These are phyloP conservation scores for Semotilus atromaculatus DNA, from an alignment of 2,797 vertebrate species.

Conservation along the genomic window DNA sequence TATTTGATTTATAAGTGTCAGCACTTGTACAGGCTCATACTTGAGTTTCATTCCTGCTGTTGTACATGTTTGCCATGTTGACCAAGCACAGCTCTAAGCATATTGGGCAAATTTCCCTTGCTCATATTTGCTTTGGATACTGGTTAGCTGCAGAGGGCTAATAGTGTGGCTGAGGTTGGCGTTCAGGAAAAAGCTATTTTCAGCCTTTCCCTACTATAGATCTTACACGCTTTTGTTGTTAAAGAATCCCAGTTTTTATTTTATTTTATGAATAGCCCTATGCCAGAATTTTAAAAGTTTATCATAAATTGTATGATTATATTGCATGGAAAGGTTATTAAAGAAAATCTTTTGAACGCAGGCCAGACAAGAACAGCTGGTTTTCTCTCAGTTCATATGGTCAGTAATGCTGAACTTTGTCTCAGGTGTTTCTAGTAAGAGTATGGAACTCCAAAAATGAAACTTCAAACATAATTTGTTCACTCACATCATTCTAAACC, in stretches of 20 bases:
- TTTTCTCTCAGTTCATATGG: constrained; percentile 64
- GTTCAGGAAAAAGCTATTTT: constrained; percentile 46
- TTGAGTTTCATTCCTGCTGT: not conserved
- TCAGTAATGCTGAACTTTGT: constrained; percentile 44
- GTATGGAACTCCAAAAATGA: not conserved
- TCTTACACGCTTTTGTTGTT: constrained; percentile 51
- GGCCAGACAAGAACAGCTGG: constrained; percentile 68
- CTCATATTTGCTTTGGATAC: constrained; percentile 40
- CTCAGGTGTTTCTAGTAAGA: not conserved
- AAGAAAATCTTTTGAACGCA: constrained; percentile 64
- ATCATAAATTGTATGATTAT: constrained; percentile 65
- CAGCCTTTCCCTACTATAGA: constrained; percentile 24
- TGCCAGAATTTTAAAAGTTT: constrained; percentile 64
- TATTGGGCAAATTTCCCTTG: constrained; percentile 26
- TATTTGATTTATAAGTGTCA: not conserved
- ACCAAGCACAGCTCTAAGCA: not conserved
- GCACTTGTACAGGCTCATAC: constrained; percentile 11
- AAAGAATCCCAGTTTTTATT: constrained; percentile 37
- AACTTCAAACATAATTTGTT: too few relatives aligned
- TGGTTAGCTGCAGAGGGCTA: not conserved
- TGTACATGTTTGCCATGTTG: constrained; percentile 30
- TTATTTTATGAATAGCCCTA: constrained; percentile 42
- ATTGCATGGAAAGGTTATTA: constrained; percentile 64
- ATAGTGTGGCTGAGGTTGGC: constrained; percentile 19
- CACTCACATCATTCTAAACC: not conserved